Base-by-base conservation (phyloP, 2,888 invertebrate species). In the Aphelenchoides bicaudatus region DNA sequence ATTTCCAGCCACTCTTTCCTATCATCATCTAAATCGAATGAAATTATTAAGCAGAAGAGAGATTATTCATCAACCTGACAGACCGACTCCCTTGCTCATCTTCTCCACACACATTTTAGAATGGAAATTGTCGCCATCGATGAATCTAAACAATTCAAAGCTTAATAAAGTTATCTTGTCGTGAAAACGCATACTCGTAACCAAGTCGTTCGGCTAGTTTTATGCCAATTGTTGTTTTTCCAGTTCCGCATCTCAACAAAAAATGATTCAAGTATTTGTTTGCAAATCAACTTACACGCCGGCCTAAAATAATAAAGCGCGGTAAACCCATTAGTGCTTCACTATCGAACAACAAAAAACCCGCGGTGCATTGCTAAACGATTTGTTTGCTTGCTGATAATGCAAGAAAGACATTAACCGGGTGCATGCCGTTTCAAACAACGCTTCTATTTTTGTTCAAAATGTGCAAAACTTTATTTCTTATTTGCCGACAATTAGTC, bases 1-100 rank as follows among this genome's bases (percentile, higher is more conserved):
- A 37, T 23, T 21, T 39, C 61, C 27, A 80, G 61, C 80, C 80
- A 80, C 2, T 80, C 79, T 3, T 68, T 52, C 57, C 80, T 72
- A 58, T 80, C 80, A 70, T 74, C 67, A 58, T 80, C 80, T 29
- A 68, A 78, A 27, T 10, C 10, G n/a, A n/a, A 6, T 29, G 25
- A 27, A n/a, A 43, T 27, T 27, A 43, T 27, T 43, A 27, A n/a
- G 34, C n/a, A 34, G 34, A n/a, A n/a, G 34, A 10, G n/a, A n/a
- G 34, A 6, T 10, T 19, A 10, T 19, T 8, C 39, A 25, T 28
- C 50, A 16, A 65, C 64, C 64, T 3, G 30, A 54, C 10, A 65
- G 37, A 10, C 63, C 46, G n/a, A 39, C 52, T 13, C 65, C 64
- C 4, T 16, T 10, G 19, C 70, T 58, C 80, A 80, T 80, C 59